Evolutionary conservation across 2,113 vertebrate genomes (phyloP), one percentile per base, ranked within the genome.

Genomic region (Halichoeres trimaculatus): DNA sequence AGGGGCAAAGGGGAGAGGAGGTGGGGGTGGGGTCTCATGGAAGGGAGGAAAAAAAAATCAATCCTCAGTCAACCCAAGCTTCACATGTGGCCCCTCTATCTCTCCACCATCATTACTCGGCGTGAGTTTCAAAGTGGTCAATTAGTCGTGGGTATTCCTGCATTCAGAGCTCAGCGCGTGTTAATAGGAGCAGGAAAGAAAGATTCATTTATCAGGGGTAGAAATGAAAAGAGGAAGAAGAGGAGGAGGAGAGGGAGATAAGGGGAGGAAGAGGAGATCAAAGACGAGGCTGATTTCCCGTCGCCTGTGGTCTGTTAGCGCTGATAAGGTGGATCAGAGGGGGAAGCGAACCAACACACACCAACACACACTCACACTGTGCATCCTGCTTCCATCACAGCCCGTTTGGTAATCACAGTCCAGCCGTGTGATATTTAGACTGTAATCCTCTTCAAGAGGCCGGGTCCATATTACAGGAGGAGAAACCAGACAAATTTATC

Each of bases 241-340:
- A 60, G 34, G 48, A 57, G 41, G n/a, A 30, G 30, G 30, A n/a
- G n/a, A n/a, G 62, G 60, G 52, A n/a, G 71, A 69, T 56, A 59
- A 63, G 71, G 51, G 45, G 61, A 41, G 40, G 43, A 45, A 59
- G 30, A 55, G 55, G 57, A 67, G 82, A 85, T 88, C 76, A 90
- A 85, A 85, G 74, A 63, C 8, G 3, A 53, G 70, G 72, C 74
- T 82, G 74, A 76, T 69, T 86, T 66, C 79, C 13, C 62, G 61
- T 74, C 76, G 74, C 55, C 84, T 70, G 70, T 76, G 83, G 73
- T 88, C 85, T 91, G 90, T 36, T 84, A 56, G 20, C 11, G 8
- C 85, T 89, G 90, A 93, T 91, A 92, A 91, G 86, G 63, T 84
- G 70, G 78, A 86, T 88, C 78, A 84, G 80, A 26, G 71, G 48